Conservation (phyloP, 1,140 invertebrate genomes). For the Drosophila ananassae region DNA sequence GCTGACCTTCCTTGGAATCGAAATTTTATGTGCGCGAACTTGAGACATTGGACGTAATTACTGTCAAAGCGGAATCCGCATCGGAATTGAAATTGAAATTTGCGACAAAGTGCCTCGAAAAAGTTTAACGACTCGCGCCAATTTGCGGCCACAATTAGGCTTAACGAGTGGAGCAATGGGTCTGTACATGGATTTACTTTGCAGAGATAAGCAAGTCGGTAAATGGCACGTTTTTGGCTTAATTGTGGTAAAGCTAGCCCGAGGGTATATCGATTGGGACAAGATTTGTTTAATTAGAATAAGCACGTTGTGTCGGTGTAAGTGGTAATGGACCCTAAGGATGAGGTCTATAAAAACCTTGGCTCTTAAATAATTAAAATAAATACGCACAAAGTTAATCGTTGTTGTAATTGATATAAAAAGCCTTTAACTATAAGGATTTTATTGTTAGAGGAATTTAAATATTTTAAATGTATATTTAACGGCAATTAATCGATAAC, state of each 20-base stretch:
- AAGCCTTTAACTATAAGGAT: background rate
- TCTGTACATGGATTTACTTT: conserved; percentile 24
- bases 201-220: conserved; percentile 33
- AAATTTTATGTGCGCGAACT: conserved; percentile 72
- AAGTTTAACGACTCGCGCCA: conserved; percentile 57
- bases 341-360: background rate
- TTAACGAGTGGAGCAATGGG: conserved; percentile 46
- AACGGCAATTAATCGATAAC: background rate
- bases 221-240: conserved; percentile 37
- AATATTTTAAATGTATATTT: background rate
- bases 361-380: background rate
- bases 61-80: conserved; percentile 62
- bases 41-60: conserved; percentile 73
- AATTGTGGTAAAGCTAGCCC: conserved; percentile 22
- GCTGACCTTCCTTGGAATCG: conserved; percentile 69
- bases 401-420: background rate
- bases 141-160: conserved; percentile 45
- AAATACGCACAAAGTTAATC: background rate
- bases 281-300: conserved; percentile 36
- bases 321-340: conserved; percentile 9
- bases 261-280: conserved; percentile 13
- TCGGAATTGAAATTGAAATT: conserved; percentile 42
- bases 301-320: background rate
- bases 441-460: background rate
- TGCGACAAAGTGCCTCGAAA: conserved; percentile 57